Evolutionary conservation across 2,797 vertebrate species (phyloP), one percentile per base, ranked within the genome.

Genomic region (Hoplostethus mediterraneus): DNA sequence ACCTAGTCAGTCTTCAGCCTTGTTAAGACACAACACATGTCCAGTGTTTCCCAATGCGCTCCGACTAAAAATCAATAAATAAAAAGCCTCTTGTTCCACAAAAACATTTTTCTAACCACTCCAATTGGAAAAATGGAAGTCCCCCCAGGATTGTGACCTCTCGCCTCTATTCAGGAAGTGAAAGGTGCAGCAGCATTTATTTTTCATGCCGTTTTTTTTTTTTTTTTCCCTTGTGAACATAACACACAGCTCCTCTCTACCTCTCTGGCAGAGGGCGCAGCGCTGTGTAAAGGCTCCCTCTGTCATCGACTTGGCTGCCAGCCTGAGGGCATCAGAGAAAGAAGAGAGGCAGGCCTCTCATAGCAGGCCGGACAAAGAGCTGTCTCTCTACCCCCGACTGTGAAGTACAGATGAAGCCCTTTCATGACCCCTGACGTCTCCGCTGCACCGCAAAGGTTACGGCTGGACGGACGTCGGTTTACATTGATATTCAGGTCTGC

Each of bases 321-420:
- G 90, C 88, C 89, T 64, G 53, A 84, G 73, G 79, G 83, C 85
- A 89, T 89, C 87, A 87, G 78, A 87, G 77, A 76, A 67, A 48
- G 64, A 51, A 87, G 82, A 92, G 86, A 91, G 80, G 87, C 67
- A 58, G 85, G 89, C 78, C 71, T 86, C 88, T 91, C 88, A 90
- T 63, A n/a, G 71, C 49, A 38, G 66, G 57, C 72, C 78, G 83
- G 79, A 90, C 89, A 89, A 84, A 87, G 86, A 78, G 68, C 63
- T 38, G 79, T 72, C 84, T 90, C 77, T 87, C 71, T 78, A 9
- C 42, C 4, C 42, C 67, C 4, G 25, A 80, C 71, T 63, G 55
- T 49, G 70, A 77, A 73, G 77, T 49, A 65, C 52, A 77, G 66
- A 77, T 75, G 63, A 65, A 79, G 62, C 48, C 44, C 5, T 40